Conservation (phyloP, 2,797 vertebrate species). For the Pelodytes ibericus region DNA sequence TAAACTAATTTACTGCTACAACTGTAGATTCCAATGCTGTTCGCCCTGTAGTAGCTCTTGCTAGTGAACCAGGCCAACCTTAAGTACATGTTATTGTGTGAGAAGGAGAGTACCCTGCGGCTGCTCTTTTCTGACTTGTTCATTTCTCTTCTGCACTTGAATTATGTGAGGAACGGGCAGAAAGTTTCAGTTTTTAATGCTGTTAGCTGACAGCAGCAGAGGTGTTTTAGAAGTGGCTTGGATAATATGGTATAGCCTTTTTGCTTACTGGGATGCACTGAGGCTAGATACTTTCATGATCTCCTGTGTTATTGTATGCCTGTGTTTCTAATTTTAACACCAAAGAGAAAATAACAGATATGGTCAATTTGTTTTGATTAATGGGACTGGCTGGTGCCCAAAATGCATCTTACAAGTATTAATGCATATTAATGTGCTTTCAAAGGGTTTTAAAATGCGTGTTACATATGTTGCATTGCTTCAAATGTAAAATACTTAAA, state of each 20-base stretch:
- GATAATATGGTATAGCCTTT: neutral
- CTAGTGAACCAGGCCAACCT: neutral
- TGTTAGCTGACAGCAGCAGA: neutral
- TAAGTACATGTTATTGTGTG: neutral
- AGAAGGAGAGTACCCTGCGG: neutral
- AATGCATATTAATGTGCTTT: too few species aligned
- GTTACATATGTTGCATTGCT: too few species aligned
- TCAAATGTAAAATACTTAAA: too few species aligned
- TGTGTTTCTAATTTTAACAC: too few species aligned
- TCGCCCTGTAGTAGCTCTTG: neutral
- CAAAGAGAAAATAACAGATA: too few species aligned
- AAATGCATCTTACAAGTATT: too few species aligned
- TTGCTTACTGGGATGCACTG: too few species aligned
- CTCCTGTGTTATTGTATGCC: neutral
- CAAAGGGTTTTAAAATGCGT: too few species aligned
- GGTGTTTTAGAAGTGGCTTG: neutral
- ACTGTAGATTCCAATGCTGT: neutral
- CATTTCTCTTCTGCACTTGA: neutral
- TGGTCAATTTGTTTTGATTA: too few species aligned
- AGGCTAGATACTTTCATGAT: neutral
- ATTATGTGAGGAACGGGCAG: neutral
- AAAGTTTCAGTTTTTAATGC: neutral
- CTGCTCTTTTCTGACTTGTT: neutral
- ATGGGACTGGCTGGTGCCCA: too few species aligned
- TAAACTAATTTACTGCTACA: slow-evolving; percentile 7